Evolutionary conservation across 2,888 invertebrate species (phyloP).

Genomic region (Euplagia quadripunctaria): DNA sequence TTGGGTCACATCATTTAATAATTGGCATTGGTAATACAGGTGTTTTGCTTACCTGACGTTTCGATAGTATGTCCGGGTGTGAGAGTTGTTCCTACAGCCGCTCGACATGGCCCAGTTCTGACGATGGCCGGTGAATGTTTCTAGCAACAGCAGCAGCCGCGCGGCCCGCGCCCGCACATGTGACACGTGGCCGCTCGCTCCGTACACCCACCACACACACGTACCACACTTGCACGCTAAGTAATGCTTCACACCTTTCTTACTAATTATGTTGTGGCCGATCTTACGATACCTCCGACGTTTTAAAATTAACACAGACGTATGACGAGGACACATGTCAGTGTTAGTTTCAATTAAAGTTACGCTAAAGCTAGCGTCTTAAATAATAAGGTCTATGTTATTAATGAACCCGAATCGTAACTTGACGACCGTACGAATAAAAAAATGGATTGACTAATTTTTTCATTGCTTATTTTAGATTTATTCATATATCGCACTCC

Average conservation of each 20-base stretch:
- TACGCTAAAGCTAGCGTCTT: background rate
- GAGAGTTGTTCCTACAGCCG: background rate
- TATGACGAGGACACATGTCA: background rate
- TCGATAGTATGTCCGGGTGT: too few species aligned
- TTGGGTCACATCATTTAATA: too few species aligned
- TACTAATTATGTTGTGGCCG: constrained; percentile 50
- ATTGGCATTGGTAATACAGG: too few species aligned
- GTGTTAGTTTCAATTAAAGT: background rate
- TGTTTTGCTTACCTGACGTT: too few species aligned
- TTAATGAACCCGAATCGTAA: too few species aligned
- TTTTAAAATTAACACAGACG: background rate
- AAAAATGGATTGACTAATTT: too few species aligned
- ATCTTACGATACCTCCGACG: constrained; percentile 21
- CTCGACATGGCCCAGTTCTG: background rate
- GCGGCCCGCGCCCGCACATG: constrained; percentile 73
- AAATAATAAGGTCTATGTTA: too few species aligned
- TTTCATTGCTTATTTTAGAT: too few species aligned
- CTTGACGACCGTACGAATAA: too few species aligned
- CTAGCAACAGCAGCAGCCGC: constrained; percentile 74
- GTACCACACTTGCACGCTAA: constrained; percentile 53
- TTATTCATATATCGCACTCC: too few species aligned
- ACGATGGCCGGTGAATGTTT: constrained; percentile 44
- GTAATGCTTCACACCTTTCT: constrained; percentile 67
- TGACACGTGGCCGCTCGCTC: constrained; percentile 48
- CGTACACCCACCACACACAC: constrained; percentile 24